A percentile compares a stretch with the other conserved stretches of the same genome.
Conservation (phyloP, 2,113 vertebrate species). For the Oophaga pumilio region DNA sequence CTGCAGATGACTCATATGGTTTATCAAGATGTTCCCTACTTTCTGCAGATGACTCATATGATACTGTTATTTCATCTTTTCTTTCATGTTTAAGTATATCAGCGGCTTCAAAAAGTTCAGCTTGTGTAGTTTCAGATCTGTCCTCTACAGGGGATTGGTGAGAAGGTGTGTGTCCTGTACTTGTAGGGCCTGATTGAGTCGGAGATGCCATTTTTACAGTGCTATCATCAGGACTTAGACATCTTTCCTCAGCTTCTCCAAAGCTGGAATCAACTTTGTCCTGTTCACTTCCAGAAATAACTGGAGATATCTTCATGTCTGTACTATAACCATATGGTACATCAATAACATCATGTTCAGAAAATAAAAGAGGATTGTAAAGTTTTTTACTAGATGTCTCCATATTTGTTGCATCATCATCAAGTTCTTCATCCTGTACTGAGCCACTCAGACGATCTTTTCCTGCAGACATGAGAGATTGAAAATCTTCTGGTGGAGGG, state of each 20-base stretch:
- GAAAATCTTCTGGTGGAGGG: conserved; percentile 90
- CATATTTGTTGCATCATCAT: conserved; percentile 77
- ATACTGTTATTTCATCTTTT: conserved; percentile 55
- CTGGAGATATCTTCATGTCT: conserved; percentile 52
- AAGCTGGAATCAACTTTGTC: conserved; percentile 63
- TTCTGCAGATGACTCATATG: conserved; percentile 54
- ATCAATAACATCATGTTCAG: conserved; percentile 59
- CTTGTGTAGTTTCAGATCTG: conserved; percentile 72
- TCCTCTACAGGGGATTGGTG: conserved; percentile 93
- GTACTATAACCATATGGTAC: conserved; percentile 51
- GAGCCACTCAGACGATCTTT: conserved; percentile 66
- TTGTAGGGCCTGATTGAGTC: conserved; percentile 89
- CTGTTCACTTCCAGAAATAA: conserved; percentile 60
- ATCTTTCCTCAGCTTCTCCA: conserved; percentile 86
- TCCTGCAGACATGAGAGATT: conserved; percentile 77
- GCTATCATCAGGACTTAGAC: conserved; percentile 91
- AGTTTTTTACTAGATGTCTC: conserved; percentile 81
- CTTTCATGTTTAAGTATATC: conserved; percentile 65
- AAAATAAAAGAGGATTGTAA: conserved; percentile 72
- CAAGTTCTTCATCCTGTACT: conserved; percentile 71
- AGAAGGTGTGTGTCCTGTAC: conserved; percentile 88
- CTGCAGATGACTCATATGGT: conserved; percentile 13
- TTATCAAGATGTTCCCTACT: not conserved
- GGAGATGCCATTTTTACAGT: conserved; percentile 94
- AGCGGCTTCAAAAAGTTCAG: conserved; percentile 70